These are phyloP conservation scores for Numenius arquata DNA, from an alignment of 2,113 vertebrate species.

Conservation along the genomic window DNA sequence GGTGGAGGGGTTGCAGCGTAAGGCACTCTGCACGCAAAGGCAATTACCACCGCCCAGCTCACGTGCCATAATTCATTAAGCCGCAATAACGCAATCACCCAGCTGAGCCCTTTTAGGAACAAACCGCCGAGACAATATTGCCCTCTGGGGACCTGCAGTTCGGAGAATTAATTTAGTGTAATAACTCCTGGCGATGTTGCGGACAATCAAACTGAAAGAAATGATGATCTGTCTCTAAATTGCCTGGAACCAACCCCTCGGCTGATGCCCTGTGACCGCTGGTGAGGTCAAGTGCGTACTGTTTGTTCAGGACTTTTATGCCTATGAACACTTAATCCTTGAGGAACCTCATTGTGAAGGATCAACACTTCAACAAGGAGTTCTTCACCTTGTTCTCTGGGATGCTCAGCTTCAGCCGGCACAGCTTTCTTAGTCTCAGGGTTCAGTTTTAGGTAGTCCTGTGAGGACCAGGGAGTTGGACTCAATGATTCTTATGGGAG, in stretches of 20 bases:
- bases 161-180: not conserved
- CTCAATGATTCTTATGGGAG: not conserved
- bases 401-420: not conserved
- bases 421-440: not conserved
- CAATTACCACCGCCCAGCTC: accelerated
- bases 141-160: not conserved
- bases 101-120: constrained; percentile 16
- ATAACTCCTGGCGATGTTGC: not conserved
- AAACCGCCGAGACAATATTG: not conserved
- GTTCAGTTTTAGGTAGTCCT: not conserved
- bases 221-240: not conserved
- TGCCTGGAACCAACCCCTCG: not conserved
- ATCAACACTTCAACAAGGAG: not conserved
- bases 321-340: not conserved
- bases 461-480: not conserved
- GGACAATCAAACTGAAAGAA: not conserved
- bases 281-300: not conserved
- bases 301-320: too few relatives aligned
- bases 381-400: accelerated
- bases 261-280: accelerated
- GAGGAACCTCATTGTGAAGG: not conserved
- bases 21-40: not conserved
- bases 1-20: accelerated
- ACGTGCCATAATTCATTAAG: not conserved
- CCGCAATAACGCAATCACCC: not conserved